Percentiles rank a stretch among this genome's conserved stretches.
Conservation (phyloP, 2,888 invertebrate genomes). For the Heliconius ethilla region DNA sequence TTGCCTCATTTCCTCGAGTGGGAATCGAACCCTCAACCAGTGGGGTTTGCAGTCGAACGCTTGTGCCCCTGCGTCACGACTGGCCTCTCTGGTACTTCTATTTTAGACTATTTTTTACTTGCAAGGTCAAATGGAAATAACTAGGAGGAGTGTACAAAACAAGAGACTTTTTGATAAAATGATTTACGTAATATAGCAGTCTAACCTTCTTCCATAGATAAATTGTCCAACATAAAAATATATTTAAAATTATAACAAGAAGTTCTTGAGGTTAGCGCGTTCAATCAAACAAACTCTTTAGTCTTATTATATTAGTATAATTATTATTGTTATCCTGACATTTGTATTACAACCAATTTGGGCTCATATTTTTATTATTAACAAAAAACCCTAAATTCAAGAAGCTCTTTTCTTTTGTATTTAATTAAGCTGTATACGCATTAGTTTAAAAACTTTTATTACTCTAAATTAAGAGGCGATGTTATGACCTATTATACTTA, state of each 20-base stretch:
- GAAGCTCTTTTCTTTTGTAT: neutral
- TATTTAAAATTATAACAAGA: too few species aligned
- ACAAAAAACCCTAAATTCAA: neutral
- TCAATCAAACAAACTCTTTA: neutral
- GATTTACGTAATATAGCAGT: too few species aligned
- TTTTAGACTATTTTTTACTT: too few species aligned
- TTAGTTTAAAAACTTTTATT: neutral
- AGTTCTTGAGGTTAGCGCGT: neutral
- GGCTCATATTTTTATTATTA: too few species aligned
- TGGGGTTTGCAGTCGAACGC: too few species aligned
- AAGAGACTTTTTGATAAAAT: neutral
- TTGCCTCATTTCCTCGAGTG: too few species aligned
- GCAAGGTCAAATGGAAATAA: neutral
- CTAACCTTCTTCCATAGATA: too few species aligned
- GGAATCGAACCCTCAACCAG: too few species aligned
- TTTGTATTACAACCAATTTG: neutral
- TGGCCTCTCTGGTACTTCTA: too few species aligned
- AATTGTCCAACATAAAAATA: too few species aligned
- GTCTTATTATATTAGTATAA: neutral
- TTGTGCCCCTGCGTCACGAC: too few species aligned
- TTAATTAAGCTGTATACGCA: neutral
- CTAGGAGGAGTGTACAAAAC: neutral
- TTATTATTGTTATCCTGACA: neutral
- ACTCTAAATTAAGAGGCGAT: neutral
- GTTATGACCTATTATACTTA: constrained; percentile 15